These are phyloP conservation scores for Neocloeon triangulifer DNA, from an alignment of 1,140 invertebrate genomes.

Conservation along the genomic window DNA sequence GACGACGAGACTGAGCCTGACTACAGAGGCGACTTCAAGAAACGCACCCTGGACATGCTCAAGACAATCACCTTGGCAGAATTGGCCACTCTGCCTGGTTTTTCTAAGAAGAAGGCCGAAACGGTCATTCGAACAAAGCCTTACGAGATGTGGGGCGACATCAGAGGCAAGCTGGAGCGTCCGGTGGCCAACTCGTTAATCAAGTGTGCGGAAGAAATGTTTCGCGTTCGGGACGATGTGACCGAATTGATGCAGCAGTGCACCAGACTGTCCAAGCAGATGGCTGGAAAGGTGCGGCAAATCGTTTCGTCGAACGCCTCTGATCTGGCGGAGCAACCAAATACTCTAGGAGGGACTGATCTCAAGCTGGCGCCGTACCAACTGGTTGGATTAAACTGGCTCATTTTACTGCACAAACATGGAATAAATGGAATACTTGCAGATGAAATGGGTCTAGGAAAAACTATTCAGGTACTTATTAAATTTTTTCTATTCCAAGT, in stretches of 20 bases:
- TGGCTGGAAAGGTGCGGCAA: slow-evolving; percentile 24
- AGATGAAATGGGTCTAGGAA: slow-evolving; percentile 77
- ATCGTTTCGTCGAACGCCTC: slow-evolving; percentile 41
- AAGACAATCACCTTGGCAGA: slow-evolving; percentile 38
- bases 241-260: slow-evolving; percentile 51
- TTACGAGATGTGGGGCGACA: slow-evolving; percentile 44
- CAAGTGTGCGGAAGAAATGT: slow-evolving; percentile 41
- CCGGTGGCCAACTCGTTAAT: slow-evolving; percentile 41
- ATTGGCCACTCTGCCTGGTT: slow-evolving; percentile 36
- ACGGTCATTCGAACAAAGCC: slow-evolving; percentile 39
- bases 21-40: slow-evolving; percentile 43
- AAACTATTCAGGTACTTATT: slow-evolving; percentile 80
- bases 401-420: slow-evolving; percentile 69
- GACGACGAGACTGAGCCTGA: too few species aligned
- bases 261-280: slow-evolving; percentile 36
- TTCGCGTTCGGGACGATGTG: slow-evolving; percentile 43
- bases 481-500: too few species aligned
- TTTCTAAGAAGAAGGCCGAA: slow-evolving; percentile 49
- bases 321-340: slow-evolving; percentile 40
- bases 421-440: slow-evolving; percentile 86
- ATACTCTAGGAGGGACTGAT: slow-evolving; percentile 24
- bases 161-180: slow-evolving; percentile 37
- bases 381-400: slow-evolving; percentile 84
- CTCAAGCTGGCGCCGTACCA: slow-evolving; percentile 68
- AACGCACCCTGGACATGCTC: slow-evolving; percentile 52